Conservation (phyloP, 2,113 vertebrate genomes). For the Ascaphus truei region DNA sequence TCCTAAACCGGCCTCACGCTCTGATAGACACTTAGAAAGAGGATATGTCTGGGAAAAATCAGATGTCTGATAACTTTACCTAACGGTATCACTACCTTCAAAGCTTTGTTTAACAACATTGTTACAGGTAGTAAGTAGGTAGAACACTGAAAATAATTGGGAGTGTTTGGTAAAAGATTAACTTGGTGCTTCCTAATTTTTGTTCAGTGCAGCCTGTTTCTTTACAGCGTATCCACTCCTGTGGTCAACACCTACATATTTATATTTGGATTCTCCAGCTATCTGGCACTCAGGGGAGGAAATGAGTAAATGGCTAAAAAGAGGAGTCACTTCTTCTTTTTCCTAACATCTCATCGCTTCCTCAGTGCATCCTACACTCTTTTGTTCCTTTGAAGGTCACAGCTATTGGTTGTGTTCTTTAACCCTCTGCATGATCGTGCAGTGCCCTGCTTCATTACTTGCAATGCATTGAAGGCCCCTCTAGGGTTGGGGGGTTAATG, state of each 20-base stretch:
- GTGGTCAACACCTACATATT: slow-evolving; percentile 19
- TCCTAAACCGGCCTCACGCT: no score
- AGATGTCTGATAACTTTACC: no score
- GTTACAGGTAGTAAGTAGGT: no score
- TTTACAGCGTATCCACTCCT: neutral
- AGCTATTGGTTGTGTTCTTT: neutral
- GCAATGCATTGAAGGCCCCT: no score
- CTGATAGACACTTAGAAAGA: no score
- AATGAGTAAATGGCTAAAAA: slow-evolving; percentile 24
- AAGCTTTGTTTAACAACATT: no score
- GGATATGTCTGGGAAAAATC: no score
- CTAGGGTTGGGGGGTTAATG: no score
- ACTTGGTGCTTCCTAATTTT: no score
- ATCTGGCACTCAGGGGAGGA: slow-evolving; percentile 5
- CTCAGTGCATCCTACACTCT: neutral
- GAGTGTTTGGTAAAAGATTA: no score
- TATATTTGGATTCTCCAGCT: neutral
- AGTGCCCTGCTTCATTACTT: neutral
- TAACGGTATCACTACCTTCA: no score
- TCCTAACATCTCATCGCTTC: slow-evolving; percentile 5
- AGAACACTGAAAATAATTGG: no score
- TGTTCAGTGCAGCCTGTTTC: neutral
- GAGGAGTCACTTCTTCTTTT: slow-evolving; percentile 4
- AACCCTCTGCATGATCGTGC: neutral
- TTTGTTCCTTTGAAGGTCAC: neutral